phyloP scores from a whole-genome alignment of 1,140 invertebrate genomes.

The Lamellibrachia luymesi region DNA sequence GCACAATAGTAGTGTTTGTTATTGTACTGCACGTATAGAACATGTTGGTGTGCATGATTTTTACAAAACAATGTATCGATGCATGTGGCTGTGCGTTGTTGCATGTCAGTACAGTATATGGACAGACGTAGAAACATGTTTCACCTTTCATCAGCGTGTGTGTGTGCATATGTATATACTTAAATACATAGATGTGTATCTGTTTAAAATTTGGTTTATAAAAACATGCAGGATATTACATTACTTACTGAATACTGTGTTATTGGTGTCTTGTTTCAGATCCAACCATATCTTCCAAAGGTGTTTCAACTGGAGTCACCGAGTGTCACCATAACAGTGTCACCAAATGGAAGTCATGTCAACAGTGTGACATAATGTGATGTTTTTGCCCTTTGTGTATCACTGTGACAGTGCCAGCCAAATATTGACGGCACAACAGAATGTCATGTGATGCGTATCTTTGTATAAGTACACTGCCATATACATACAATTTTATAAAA shows the following conservation, averaged over 20 bases:
- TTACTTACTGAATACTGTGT: neutral
- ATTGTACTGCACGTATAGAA: no score
- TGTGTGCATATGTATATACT: neutral
- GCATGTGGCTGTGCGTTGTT: no score
- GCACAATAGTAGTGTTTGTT: no score
- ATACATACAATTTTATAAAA: neutral
- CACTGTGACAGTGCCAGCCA: neutral
- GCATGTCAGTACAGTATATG: no score
- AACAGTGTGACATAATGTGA: neutral
- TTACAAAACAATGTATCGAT: no score
- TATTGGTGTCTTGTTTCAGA: neutral
- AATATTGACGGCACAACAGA: neutral
- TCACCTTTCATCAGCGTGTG: no score
- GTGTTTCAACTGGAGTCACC: neutral
- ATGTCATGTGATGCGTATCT: neutral
- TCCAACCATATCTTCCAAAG: neutral
- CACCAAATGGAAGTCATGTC: neutral
- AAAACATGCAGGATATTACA: neutral
- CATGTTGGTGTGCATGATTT: no score
- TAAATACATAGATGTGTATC: no score
- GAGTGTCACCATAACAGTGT: neutral
- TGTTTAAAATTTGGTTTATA: no score
- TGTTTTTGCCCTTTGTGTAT: neutral
- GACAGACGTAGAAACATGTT: no score
- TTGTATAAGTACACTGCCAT: neutral